Conservation (phyloP, 2,797 vertebrate species). For the Sphaeramia orbicularis region DNA sequence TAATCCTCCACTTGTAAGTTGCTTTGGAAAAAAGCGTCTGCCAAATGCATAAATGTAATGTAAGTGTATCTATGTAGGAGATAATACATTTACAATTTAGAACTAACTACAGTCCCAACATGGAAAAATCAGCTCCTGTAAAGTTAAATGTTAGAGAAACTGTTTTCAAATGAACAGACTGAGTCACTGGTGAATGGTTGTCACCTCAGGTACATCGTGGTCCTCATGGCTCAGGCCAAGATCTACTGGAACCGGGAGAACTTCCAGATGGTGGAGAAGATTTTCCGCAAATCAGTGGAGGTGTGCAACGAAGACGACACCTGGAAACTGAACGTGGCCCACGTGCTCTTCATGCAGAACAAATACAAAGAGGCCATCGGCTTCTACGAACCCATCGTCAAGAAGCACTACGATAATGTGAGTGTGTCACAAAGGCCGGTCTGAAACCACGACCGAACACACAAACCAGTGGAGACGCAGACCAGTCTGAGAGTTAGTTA, state of each 20-base stretch:
- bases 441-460: neutral
- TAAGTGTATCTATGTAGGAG: too few species aligned
- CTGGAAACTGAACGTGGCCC: slow-evolving; percentile 96
- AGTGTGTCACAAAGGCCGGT: slow-evolving; percentile 44
- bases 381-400: slow-evolving; percentile 97
- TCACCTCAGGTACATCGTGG: slow-evolving; percentile 87
- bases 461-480: too few species aligned
- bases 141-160: neutral
- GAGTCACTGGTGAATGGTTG: neutral
- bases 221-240: slow-evolving; percentile 97
- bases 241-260: slow-evolving; percentile 98
- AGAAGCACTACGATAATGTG: slow-evolving; percentile 93
- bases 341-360: slow-evolving; percentile 97
- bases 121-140: too few species aligned
- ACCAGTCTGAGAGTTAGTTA: neutral
- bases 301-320: slow-evolving; percentile 94
- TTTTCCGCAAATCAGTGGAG: slow-evolving; percentile 94
- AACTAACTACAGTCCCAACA: too few species aligned
- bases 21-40: too few species aligned
- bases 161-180: too few species aligned
- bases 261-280: slow-evolving; percentile 95
- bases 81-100: too few species aligned
- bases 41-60: too few species aligned
- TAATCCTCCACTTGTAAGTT: too few species aligned
- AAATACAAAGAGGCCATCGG: slow-evolving; percentile 96